Evolutionary conservation across 2,797 vertebrate species (phyloP).

Genomic region (Poeciliopsis turneri): DNA sequence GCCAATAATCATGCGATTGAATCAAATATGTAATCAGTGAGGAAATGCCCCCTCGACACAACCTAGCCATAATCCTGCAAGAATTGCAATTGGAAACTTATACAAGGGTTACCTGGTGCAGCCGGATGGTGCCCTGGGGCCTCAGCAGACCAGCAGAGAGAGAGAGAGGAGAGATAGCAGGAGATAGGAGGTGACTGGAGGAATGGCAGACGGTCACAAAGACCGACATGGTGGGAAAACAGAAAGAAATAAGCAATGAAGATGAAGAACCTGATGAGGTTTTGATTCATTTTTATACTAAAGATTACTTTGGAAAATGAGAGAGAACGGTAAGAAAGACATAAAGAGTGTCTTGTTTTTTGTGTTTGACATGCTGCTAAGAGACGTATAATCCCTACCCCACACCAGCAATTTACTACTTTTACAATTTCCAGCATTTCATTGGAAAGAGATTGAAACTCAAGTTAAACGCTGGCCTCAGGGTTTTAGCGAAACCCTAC

Average conservation of each 20-base stretch:
- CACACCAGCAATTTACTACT: constrained; percentile 48
- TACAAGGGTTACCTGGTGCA: constrained; percentile 87
- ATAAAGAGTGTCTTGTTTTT: constrained; percentile 46
- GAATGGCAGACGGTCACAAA: constrained; percentile 18
- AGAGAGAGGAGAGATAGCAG: constrained; percentile 50
- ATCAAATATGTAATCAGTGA: constrained; percentile 86
- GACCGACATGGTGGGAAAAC: constrained; percentile 12
- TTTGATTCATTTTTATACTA: neutral
- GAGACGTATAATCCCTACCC: constrained; percentile 42
- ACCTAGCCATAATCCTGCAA: constrained; percentile 83
- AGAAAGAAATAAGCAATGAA: constrained; percentile 37
- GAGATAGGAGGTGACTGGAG: constrained; percentile 42
- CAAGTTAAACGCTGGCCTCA: constrained; percentile 81
- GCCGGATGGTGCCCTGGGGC: constrained; percentile 89
- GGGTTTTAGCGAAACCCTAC: constrained; percentile 57
- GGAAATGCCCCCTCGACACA: constrained; percentile 82
- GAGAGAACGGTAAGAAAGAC: constrained; percentile 24
- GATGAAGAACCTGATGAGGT: neutral
- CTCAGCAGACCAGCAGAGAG: constrained; percentile 51
- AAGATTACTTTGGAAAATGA: neutral
- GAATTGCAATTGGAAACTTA: constrained; percentile 91
- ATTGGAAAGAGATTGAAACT: constrained; percentile 73
- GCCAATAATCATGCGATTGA: constrained; percentile 87
- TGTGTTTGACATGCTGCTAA: constrained; percentile 83
- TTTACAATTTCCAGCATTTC: constrained; percentile 81